phyloP scores from a whole-genome alignment of 2,113 vertebrate genomes.

The Bos taurus region DNA sequence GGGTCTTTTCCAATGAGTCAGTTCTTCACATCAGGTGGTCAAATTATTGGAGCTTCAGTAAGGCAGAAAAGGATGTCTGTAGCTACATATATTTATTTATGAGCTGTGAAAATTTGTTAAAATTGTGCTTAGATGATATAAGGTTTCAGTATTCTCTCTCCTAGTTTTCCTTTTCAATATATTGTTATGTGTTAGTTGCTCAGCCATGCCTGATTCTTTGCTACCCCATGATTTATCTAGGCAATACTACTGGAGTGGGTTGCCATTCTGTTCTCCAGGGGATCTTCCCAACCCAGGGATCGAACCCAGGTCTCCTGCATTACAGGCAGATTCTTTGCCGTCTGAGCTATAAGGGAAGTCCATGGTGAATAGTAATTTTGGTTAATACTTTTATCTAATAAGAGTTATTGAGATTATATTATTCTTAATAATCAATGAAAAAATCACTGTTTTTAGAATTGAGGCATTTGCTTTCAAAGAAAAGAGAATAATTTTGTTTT shows the following conservation, averaged over 20 bases:
- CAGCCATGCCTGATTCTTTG: background rate
- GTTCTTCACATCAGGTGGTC: background rate
- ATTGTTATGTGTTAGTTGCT: background rate
- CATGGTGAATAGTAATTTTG: background rate
- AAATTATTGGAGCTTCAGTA: background rate
- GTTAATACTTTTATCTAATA: background rate
- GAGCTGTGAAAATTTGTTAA: background rate
- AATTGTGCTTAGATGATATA: background rate
- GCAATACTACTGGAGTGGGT: background rate
- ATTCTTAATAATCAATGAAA: background rate
- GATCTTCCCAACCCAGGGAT: background rate
- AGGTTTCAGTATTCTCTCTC: background rate
- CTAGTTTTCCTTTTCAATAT: background rate
- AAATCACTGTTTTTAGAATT: background rate
- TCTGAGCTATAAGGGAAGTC: background rate
- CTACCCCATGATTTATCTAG: background rate
- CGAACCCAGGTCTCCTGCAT: accelerated
- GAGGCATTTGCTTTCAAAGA: background rate
- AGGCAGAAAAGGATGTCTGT: background rate
- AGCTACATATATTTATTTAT: background rate
- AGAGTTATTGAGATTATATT: background rate
- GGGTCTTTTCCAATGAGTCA: background rate
- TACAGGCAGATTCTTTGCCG: background rate
- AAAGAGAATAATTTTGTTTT: background rate
- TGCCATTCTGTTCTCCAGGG: background rate